Base-by-base conservation (phyloP, 2,797 vertebrate species). In the Cuculus canorus region DNA sequence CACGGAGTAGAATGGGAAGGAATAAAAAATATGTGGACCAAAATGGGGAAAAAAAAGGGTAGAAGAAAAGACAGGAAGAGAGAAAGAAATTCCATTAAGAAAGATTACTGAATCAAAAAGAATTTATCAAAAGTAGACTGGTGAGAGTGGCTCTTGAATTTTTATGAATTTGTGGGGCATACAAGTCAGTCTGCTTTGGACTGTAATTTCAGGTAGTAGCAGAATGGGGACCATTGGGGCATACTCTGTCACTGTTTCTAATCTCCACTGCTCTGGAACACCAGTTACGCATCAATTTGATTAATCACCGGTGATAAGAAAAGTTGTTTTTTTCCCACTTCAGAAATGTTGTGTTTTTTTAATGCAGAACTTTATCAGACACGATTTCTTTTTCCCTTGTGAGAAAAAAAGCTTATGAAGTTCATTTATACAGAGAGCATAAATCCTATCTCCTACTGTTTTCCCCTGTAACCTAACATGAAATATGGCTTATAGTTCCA, bases 31-130 rank as follows among this genome's bases (percentile, higher is more conserved):
- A 64, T 84, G 68, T 53, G 78, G 93, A 87, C 86, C 25, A 17
- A 93, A 95, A 53, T 75, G n/a, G 37, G 5, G 22, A 37, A 25
- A 96, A 48, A 68, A 60, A 97, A 66, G 47, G 50, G 45, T 69
- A 95, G 89, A 96, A 95, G 47, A 87, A 96, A 95, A 97, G 82
- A 93, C 60, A 83, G 60, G 35, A 75, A 90, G 65, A 96, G 79
- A 92, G 94, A 96, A 83, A 96, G 83, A 97, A 97, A 97, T 94
- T 95, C 88, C 93, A 98, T 97, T 96, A 97, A 93, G 75, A 97
- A 97, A 96, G 95, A 90, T 96, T 97, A 97, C 91, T 88, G 96
- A 98, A 98, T 97, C 96, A 97, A 97, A 96, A 95, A 96, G 92
- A 96, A 97, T 96, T 97, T 87, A 97, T 96, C 95, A 97, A 93